phyloP scores from a whole-genome alignment of 2,888 invertebrate genomes.

The Acanthosepion esculentum region DNA sequence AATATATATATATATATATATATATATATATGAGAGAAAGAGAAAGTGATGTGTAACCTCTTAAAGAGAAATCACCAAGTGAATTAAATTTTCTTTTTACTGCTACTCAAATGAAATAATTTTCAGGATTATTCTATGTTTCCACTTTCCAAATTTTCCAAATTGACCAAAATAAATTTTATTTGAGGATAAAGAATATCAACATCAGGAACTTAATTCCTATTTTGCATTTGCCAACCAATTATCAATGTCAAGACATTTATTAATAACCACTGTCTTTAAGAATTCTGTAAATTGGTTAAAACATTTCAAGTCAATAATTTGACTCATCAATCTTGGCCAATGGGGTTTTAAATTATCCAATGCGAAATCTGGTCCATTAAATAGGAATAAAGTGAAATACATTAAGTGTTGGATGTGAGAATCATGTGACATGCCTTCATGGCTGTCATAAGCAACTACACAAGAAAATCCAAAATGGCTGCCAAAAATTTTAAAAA shows the following conservation, averaged over 20 bases:
- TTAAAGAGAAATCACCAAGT: too few species aligned
- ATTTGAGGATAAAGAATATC: not conserved
- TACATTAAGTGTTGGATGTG: too few species aligned
- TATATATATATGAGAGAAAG: too few species aligned
- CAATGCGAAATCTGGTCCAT: not conserved
- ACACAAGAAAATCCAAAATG: too few species aligned
- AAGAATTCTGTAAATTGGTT: not conserved
- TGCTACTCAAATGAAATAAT: too few species aligned
- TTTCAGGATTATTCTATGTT: not conserved
- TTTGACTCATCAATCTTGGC: not conserved
- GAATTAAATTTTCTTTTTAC: too few species aligned
- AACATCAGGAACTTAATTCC: not conserved
- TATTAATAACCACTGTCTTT: not conserved
- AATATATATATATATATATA: too few species aligned
- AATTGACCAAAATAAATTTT: not conserved
- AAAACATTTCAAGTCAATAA: not conserved
- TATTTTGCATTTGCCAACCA: not conserved
- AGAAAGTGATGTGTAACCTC: too few species aligned
- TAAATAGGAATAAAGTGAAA: too few species aligned
- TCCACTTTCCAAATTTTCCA: not conserved
- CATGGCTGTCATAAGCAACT: too few species aligned
- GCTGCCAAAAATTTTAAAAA: too few species aligned
- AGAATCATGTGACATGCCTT: too few species aligned
- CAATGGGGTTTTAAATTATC: not conserved
- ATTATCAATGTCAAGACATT: not conserved